Base-by-base conservation (phyloP, 2,888 invertebrate genomes). In the Torymus texanus region DNA sequence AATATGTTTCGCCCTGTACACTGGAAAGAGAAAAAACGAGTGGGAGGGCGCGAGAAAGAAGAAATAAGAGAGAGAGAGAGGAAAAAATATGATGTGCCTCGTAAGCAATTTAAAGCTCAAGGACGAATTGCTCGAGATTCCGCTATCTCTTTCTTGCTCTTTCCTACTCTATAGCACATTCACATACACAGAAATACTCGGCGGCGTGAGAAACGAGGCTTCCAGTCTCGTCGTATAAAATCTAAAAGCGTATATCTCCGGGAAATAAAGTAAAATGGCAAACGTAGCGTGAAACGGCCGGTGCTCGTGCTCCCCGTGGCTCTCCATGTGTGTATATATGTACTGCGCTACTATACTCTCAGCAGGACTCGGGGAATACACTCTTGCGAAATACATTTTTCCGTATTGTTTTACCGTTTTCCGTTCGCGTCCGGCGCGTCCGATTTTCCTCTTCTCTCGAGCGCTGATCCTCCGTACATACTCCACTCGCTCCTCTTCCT, bases 261-360 rank as follows among this genome's bases (percentile, higher is more conserved):
- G 68, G 84, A 85, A 86, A 87, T 87, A 86, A 87, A 88, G 86
- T 87, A 86, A 88, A 88, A 87, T 84, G 86, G 85, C 85, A 87
- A 88, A 87, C 87, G 87, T 88, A 88, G 86, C 88, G 87, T 86
- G 86, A 87, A 88, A 88, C 86, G 85, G 84, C 83, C 84, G 72
- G 78, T 29, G 29, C 53, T 21, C 21, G 21, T 21, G 21, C 21
- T 21, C 21, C 21, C 1, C 21, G 21, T 2, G 21, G 41, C 72
- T 21, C 16, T 13, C 61, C 63, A 1, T 61, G 61, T 67, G 67
- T 63, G 72, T 76, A 72, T 16, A 56, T 21, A 12, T 16, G 53
- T n/a, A 62, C 56, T 8, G 21, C 18, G 41, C 29, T 29, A 8
- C 1, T 41, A 41, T 41, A 41, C 41, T 41, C 41, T 41, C 41